A percentile compares a stretch with the other conserved stretches of the same genome.
Evolutionary conservation across 2,888 invertebrate species (phyloP).

Genomic region (Polietes domitor): DNA sequence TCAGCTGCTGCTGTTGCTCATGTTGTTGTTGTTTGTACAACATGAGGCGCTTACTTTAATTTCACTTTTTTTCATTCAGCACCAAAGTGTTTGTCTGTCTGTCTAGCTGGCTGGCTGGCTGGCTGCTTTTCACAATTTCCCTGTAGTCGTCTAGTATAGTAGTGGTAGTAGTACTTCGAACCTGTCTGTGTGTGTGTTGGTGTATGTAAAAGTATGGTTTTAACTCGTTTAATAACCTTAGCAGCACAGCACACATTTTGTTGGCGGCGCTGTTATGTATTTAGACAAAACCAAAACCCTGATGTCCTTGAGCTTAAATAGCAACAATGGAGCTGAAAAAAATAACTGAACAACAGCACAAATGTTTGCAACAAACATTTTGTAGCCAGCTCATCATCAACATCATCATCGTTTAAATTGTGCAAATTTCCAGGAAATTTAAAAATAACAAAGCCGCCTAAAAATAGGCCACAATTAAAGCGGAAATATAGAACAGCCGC

Average conservation of each 20-base stretch:
- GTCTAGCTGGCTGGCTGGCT: constrained; percentile 42
- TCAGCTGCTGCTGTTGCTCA: neutral
- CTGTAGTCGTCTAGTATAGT: neutral
- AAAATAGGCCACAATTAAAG: neutral
- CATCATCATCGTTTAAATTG: neutral
- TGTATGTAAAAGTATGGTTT: constrained; percentile 37
- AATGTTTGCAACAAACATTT: constrained; percentile 8
- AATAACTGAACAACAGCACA: neutral
- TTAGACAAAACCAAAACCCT: constrained; percentile 63
- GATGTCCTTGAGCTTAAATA: constrained; percentile 66
- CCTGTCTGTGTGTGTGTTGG: neutral
- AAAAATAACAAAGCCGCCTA: no score
- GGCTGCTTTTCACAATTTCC: constrained; percentile 44
- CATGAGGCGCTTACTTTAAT: constrained; percentile 63
- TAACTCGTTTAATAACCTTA: constrained; percentile 65
- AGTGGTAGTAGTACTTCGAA: neutral
- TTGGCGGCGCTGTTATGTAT: constrained; percentile 35
- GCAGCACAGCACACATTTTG: constrained; percentile 39
- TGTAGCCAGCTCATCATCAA: neutral
- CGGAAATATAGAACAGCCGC: no score
- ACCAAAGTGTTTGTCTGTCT: constrained; percentile 59
- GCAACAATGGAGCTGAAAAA: constrained; percentile 31
- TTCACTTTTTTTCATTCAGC: constrained; percentile 56
- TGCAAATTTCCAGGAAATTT: no score
- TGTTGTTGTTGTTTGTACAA: constrained; percentile 47